phyloP scores from a whole-genome alignment of 92 coral and sea anemone genomes.

The Montipora capitata region DNA sequence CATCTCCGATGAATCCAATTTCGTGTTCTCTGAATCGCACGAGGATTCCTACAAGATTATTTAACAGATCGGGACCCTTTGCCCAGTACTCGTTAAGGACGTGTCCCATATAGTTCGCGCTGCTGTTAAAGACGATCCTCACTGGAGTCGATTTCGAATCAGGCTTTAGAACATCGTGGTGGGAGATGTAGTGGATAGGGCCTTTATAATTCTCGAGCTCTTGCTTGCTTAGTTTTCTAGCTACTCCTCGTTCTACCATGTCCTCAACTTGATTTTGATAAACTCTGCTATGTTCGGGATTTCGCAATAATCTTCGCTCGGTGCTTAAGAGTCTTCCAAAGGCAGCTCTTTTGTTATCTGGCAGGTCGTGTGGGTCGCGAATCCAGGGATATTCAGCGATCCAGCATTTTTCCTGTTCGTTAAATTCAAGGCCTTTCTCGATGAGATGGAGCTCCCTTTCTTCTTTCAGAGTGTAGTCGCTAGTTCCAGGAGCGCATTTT shows the following conservation, averaged over 20 bases:
- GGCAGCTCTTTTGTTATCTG: constrained; percentile 69
- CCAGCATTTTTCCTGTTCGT: constrained; percentile 37
- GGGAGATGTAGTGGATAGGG: constrained; percentile 51
- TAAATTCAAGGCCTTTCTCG: constrained; percentile 3
- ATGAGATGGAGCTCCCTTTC: background rate
- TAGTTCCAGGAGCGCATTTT: constrained; percentile 44
- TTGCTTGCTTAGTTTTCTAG: constrained; percentile 62
- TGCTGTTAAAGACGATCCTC: constrained; percentile 74
- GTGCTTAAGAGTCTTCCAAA: constrained; percentile 70
- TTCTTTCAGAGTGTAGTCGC: constrained; percentile 56
- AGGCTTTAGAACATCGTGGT: no score
- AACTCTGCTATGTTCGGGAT: constrained; percentile 67
- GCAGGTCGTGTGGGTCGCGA: constrained; percentile 65
- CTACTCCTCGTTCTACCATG: constrained; percentile 78
- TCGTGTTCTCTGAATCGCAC: constrained; percentile 78
- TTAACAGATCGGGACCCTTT: constrained; percentile 75
- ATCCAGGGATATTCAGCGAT: constrained; percentile 78
- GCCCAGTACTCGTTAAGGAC: background rate
- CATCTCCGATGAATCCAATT: constrained; percentile 59
- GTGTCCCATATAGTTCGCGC: constrained; percentile 30
- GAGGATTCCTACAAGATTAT: constrained; percentile 69
- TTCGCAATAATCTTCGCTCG: constrained; percentile 68
- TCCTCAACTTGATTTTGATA: constrained; percentile 78
- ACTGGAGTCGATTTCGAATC: constrained; percentile 63
- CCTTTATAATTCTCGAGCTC: constrained; percentile 70